A percentile compares a stretch with the other conserved stretches of the same genome.
Evolutionary conservation across 2,797 vertebrate genomes (phyloP).

Genomic region (Helarctos malayanus): DNA sequence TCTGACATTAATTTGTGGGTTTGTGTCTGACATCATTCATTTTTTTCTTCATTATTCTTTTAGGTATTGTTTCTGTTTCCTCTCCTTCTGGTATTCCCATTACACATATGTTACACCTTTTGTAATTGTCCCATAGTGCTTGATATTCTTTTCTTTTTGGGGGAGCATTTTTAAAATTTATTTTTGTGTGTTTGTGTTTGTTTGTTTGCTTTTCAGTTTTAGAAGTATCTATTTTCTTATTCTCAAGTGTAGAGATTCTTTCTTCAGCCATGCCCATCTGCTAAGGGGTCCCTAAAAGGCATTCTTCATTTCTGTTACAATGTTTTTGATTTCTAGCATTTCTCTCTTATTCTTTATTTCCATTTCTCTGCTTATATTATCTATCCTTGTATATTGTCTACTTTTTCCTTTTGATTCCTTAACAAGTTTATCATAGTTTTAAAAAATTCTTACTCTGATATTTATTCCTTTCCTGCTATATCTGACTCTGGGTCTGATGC

Average conservation of each 20-base stretch:
- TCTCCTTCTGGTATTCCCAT: not conserved
- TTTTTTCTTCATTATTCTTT: not conserved
- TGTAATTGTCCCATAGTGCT: not conserved
- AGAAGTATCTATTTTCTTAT: not conserved
- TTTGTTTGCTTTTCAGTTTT: not conserved
- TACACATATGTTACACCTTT: not conserved
- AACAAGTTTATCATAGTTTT: not conserved
- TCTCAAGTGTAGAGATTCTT: not conserved
- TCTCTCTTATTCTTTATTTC: not conserved
- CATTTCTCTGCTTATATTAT: not conserved
- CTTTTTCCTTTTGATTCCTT: not conserved
- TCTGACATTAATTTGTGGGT: not conserved
- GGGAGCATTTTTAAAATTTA: not conserved
- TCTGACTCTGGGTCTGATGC: not conserved
- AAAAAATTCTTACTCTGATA: not conserved
- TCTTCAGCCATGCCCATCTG: not conserved
- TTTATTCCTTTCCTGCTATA: not conserved
- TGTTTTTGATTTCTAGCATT: not conserved
- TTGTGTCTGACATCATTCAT: not conserved
- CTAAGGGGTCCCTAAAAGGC: not conserved
- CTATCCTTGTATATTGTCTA: not conserved
- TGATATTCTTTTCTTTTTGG: not conserved
- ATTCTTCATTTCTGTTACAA: not conserved
- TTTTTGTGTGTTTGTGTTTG: not conserved
- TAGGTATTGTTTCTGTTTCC: not conserved